phyloP scores from a whole-genome alignment of 2,888 invertebrate species.

The Orthosia gracilis region DNA sequence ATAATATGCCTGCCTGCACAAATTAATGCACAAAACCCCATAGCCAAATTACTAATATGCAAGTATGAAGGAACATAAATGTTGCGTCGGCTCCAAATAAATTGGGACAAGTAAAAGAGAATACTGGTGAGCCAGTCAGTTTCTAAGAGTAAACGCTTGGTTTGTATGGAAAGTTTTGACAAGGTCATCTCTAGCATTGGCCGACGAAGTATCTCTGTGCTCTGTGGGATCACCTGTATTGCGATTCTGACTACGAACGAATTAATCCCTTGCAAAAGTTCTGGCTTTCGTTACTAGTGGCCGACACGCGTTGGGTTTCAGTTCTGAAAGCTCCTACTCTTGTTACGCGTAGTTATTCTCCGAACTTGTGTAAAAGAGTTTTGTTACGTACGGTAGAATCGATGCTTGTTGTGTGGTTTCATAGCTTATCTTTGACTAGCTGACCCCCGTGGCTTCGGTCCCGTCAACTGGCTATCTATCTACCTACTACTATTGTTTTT shows the following conservation, averaged over 20 bases:
- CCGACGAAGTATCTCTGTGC: neutral
- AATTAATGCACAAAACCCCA: too few relatives aligned
- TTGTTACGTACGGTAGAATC: neutral
- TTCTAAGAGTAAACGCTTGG: neutral
- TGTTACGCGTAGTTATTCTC: constrained; percentile 34
- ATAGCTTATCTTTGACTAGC: constrained; percentile 2
- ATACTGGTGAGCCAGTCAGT: neutral
- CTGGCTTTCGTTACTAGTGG: constrained; percentile 74
- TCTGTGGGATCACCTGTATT: constrained; percentile 73
- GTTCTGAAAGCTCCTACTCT: constrained; percentile 49
- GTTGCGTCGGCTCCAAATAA: neutral
- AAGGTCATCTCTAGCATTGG: neutral
- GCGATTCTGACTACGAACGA: constrained; percentile 59
- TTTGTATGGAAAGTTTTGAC: neutral
- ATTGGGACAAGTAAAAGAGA: neutral
- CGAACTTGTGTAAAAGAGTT: constrained; percentile 54
- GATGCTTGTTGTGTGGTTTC: neutral
- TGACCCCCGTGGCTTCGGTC: too few relatives aligned
- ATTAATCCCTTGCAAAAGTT: constrained; percentile 80
- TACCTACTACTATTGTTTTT: too few relatives aligned
- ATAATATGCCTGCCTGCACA: too few relatives aligned
- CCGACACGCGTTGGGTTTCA: constrained; percentile 59
- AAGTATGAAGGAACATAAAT: neutral
- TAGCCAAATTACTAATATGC: neutral
- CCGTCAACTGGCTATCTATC: too few relatives aligned